Conservation (phyloP, 2,113 vertebrate species). For the Butorides virescens region DNA sequence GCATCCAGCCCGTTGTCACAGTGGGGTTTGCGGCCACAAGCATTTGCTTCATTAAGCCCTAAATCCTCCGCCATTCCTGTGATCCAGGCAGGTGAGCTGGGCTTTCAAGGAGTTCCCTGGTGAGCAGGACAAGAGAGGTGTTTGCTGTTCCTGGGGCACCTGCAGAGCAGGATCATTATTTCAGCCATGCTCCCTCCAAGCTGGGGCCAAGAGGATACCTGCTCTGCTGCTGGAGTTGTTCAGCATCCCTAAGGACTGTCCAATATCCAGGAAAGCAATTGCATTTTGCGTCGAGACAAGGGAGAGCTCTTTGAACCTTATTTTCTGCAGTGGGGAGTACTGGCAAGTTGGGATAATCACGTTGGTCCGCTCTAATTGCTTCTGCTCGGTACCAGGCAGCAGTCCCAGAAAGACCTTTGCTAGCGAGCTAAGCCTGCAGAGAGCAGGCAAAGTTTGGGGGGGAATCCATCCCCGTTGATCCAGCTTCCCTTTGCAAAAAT, state of each 20-base stretch:
- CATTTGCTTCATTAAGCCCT: not conserved
- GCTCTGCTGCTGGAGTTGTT: not conserved
- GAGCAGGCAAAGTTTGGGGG: not conserved
- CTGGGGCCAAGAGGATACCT: not conserved
- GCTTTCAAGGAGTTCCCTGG: not conserved
- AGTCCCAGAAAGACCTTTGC: not conserved
- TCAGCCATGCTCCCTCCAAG: not conserved
- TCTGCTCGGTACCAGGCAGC: rapidly evolving
- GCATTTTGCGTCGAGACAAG: not conserved
- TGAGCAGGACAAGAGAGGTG: not conserved
- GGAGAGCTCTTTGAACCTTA: not conserved
- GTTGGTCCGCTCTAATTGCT: not conserved
- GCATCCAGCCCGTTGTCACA: not conserved
- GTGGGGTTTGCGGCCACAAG: not conserved
- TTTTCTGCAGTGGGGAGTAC: not conserved
- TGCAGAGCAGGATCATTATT: not conserved
- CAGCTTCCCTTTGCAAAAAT: not conserved
- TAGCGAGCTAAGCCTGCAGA: rapidly evolving
- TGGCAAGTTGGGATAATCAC: not conserved
- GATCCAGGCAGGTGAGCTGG: not conserved
- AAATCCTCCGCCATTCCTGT: not conserved
- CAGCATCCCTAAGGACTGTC: not conserved
- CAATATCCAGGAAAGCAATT: not conserved
- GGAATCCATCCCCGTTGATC: not conserved
- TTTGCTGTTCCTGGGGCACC: not conserved